A percentile compares a stretch with the other conserved stretches of the same genome.
These are phyloP conservation scores for Vidua macroura DNA, from an alignment of 2,113 vertebrate genomes.

Conservation along the genomic window DNA sequence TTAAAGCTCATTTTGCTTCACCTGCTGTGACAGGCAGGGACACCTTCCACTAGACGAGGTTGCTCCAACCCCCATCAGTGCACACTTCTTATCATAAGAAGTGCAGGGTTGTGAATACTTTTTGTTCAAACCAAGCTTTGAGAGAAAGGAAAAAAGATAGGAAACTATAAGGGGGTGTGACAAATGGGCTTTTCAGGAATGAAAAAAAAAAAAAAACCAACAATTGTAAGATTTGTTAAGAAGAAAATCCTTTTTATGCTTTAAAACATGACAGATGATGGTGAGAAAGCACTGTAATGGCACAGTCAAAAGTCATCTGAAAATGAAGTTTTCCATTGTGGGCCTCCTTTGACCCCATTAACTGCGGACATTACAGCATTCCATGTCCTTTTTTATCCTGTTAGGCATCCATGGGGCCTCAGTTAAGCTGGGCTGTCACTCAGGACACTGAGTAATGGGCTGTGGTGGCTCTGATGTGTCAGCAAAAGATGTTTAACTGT, in stretches of 20 bases:
- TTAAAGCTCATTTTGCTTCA: neutral
- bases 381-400: neutral
- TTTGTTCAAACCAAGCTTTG: neutral
- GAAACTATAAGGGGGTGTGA: neutral
- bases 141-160: neutral
- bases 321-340: neutral
- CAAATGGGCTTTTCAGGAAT: neutral
- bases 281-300: neutral
- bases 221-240: neutral
- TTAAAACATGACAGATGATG: neutral
- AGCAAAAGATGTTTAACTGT: neutral
- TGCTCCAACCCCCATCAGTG: neutral
- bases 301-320: neutral
- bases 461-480: conserved; percentile 8
- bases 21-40: neutral
- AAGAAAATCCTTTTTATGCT: neutral
- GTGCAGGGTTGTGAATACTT: neutral
- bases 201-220: neutral
- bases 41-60: neutral
- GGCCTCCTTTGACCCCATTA: neutral
- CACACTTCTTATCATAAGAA: neutral
- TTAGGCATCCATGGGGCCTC: neutral
- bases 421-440: neutral
- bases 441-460: neutral
- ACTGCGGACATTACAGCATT: neutral